Conservation (phyloP, 2,888 invertebrate genomes). For the Leptinotarsa peninsularis region DNA sequence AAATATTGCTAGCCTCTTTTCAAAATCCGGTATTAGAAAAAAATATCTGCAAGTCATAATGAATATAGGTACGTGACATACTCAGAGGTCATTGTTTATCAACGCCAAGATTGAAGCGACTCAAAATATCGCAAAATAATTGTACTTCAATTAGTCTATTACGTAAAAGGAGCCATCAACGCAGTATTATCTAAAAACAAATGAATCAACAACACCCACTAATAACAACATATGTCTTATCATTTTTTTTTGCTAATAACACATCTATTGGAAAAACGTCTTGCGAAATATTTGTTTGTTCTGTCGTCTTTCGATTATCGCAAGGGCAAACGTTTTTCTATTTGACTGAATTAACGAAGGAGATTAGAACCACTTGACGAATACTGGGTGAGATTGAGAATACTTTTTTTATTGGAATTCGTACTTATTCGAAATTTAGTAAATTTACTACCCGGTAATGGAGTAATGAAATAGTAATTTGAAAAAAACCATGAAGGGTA, state of each 20-base stretch:
- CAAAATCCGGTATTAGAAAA: no score
- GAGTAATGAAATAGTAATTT: no score
- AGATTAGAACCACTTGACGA: not conserved
- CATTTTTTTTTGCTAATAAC: conserved; percentile 33
- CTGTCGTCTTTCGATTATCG: not conserved
- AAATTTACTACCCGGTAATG: no score
- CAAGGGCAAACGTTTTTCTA: not conserved
- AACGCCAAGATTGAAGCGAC: not conserved
- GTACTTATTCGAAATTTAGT: no score
- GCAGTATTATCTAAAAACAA: conserved; percentile 36
- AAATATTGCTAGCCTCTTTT: no score
- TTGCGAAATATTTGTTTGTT: conserved; percentile 12
- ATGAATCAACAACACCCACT: conserved; percentile 45
- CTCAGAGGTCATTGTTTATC: no score
- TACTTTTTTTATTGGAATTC: not conserved
- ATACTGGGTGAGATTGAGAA: not conserved
- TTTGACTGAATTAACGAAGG: not conserved
- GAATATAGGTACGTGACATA: no score
- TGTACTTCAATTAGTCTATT: conserved; percentile 12
- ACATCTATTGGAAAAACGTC: conserved; percentile 30
- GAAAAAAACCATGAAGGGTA: no score
- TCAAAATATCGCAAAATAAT: not conserved
- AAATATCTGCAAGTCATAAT: no score
- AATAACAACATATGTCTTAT: conserved; percentile 42
- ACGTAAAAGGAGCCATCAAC: conserved; percentile 39